A percentile compares a stretch with the other conserved stretches of the same genome.
These are phyloP conservation scores for Hemibagrus wyckioides DNA, from an alignment of 2,113 vertebrate genomes.

Conservation along the genomic window DNA sequence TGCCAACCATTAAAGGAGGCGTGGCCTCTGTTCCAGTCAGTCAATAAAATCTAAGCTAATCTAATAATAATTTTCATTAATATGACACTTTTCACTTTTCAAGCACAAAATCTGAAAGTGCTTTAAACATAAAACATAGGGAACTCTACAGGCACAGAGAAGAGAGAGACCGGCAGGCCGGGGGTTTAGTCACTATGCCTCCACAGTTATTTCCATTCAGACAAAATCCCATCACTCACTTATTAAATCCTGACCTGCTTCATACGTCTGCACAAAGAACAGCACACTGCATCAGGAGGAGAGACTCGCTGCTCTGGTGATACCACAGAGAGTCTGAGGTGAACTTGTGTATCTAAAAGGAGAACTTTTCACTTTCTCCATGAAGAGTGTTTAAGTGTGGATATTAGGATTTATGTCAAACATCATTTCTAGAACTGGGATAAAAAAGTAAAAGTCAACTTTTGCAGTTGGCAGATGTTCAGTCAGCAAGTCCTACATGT, in stretches of 20 bases:
- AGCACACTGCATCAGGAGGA: not conserved
- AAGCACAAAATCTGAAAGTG: not conserved
- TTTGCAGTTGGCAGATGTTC: conserved; percentile 6
- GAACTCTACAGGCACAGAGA: not conserved
- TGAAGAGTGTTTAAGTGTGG: not conserved
- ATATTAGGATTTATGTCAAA: not conserved
- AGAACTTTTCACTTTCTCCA: not conserved
- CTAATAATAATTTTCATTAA: too few relatives aligned
- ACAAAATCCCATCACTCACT: not conserved
- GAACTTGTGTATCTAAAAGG: not conserved
- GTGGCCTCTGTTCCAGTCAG: not conserved
- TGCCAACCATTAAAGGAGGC: not conserved
- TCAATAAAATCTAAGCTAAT: not conserved
- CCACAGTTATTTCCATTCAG: not conserved
- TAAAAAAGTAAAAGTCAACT: not conserved
- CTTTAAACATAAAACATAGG: not conserved
- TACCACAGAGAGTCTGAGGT: not conserved
- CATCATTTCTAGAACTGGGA: not conserved
- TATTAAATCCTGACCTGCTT: not conserved
- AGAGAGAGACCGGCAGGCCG: too few relatives aligned
- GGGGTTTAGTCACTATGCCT: not conserved
- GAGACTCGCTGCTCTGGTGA: not conserved
- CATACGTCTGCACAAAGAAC: not conserved
- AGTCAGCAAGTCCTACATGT: not conserved
- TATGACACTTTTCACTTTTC: not conserved